Evolutionary conservation across 2,113 vertebrate species (phyloP).

Genomic region (Gymnarchus niloticus): DNA sequence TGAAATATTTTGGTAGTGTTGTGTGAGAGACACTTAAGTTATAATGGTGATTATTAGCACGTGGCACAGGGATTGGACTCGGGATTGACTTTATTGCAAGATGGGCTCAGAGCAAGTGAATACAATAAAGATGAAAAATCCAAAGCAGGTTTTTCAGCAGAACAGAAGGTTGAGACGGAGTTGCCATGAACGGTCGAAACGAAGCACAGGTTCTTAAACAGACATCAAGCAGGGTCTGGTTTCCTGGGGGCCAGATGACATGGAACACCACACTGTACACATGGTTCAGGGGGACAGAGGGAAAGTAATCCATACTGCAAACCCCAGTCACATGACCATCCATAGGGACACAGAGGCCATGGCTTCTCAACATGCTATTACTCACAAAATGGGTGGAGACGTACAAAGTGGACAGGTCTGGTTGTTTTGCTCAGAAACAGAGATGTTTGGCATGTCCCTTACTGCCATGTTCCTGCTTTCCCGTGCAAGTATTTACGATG

Average conservation of each 20-base stretch:
- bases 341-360: not conserved
- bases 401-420: not conserved
- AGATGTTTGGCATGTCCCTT: not conserved
- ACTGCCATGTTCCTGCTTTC: not conserved
- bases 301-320: not conserved
- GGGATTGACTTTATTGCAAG: not conserved
- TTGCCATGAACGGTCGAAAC: not conserved
- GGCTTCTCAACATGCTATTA: not conserved
- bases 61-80: not conserved
- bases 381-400: not conserved
- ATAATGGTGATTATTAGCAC: not conserved
- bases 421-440: not conserved
- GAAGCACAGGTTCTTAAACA: not conserved
- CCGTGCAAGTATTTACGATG: no score
- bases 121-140: not conserved
- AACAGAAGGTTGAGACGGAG: not conserved
- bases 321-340: not conserved
- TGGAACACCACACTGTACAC: not conserved
- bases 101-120: not conserved
- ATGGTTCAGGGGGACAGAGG: not conserved
- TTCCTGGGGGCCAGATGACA: not conserved
- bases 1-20: not conserved
- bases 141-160: not conserved
- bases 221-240: not conserved
- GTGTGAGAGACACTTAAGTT: no score